Base-by-base conservation (phyloP, 2,888 invertebrate species). In the Eilema depressum region DNA sequence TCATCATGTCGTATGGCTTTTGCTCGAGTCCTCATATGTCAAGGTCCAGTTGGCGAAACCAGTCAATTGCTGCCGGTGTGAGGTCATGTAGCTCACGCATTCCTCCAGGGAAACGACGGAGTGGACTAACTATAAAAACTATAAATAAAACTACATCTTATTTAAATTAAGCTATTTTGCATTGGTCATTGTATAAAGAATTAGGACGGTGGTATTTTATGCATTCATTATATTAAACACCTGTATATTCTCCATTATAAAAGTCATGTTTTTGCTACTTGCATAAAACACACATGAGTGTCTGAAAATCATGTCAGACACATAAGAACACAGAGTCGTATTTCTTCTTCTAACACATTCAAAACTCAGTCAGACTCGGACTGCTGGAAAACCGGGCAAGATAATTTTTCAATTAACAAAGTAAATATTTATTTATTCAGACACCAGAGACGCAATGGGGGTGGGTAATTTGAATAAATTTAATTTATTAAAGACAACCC, bases 361-460 rank as follows among this genome's bases (percentile, higher is more conserved):
- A 0, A 3, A 17, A 75, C 69, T 7, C 3, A 17, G 23, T 57
- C 47, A 41, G 68, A 66, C 66, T 65, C 23, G 10, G 33, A 69
- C 12, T 61, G 57, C 28, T 76, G 71, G 66, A 82, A 81, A 71
- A 74, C 70, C 20, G 5, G 2, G 53, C 11, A 33, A 87, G 83
- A 86, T 86, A 84, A 86, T 87, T 86, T 88, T 88, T 86, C 86
- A 88, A 88, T 88, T 88, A 88, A 83, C 83, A 81, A 79, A 85
- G 84, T 83, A 88, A 88, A 88, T 88, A 83, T 88, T 88, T 89
- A 86, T 87, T 84, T 85, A 83, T 82, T 76, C 79, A 77, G 78
- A 77, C 72, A 69, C 71, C 74, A 65, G 76, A 74, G 76, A 71
- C 56, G 74, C 76, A 74, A 70, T 63, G 66, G 70, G 60, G 75